Evolutionary conservation across 2,797 vertebrate genomes (phyloP).

Genomic region (Thalassophryne amazonica): DNA sequence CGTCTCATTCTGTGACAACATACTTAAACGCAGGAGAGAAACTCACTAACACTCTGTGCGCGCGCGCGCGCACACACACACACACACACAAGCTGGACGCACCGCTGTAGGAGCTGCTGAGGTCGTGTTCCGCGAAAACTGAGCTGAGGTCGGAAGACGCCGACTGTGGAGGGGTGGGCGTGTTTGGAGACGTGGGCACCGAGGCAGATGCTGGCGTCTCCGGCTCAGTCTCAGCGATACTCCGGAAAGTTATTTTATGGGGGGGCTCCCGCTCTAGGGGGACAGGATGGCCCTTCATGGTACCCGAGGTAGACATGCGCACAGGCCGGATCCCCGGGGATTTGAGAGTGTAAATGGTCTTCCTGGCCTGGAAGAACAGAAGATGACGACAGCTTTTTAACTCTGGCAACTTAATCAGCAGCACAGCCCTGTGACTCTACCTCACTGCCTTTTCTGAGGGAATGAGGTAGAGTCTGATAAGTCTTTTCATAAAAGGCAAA

Average conservation of each 20-base stretch:
- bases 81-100: no score
- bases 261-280: conserved; percentile 93
- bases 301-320: conserved; percentile 85
- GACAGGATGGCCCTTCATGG: conserved; percentile 86
- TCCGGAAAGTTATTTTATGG: conserved; percentile 94
- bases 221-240: conserved; percentile 88
- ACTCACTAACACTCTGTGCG: no score
- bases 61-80: no score
- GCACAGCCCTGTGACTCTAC: neutral
- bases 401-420: neutral
- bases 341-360: conserved; percentile 89
- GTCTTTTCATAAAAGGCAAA: no score
- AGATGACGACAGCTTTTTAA: neutral
- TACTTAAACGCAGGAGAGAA: no score
- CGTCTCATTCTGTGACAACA: neutral
- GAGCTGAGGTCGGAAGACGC: conserved; percentile 88
- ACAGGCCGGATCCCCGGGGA: conserved; percentile 93
- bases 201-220: conserved; percentile 77
- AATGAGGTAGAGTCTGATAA: no score
- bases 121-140: conserved; percentile 89
- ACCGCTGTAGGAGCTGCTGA: conserved; percentile 82
- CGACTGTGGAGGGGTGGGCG: conserved; percentile 88
- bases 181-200: conserved; percentile 92
- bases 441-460: no score
- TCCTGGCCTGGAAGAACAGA: conserved; percentile 82